Conservation (phyloP, 2,113 vertebrate species). For the Dolichallabes microphthalmus region DNA sequence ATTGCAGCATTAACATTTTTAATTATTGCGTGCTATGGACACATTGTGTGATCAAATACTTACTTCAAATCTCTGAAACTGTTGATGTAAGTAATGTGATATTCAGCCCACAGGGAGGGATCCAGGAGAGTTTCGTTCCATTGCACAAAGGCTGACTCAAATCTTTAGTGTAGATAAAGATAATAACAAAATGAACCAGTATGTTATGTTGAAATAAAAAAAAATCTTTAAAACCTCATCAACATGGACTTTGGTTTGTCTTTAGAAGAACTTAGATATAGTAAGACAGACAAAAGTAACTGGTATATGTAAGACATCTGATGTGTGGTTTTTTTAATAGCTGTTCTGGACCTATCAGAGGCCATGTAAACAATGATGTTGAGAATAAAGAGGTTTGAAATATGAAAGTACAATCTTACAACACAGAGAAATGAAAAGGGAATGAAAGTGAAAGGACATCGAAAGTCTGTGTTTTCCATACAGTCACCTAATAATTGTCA, state of each 20-base stretch:
- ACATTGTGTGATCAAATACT: conserved; percentile 42
- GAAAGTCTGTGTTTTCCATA: neutral
- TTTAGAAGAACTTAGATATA: neutral
- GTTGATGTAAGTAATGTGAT: conserved; percentile 73
- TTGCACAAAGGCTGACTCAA: conserved; percentile 56
- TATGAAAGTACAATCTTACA: neutral
- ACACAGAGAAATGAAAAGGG: neutral
- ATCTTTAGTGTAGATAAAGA: conserved; percentile 55
- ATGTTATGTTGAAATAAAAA: neutral
- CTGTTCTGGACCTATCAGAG: neutral
- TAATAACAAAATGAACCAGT: neutral
- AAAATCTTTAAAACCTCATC: neutral
- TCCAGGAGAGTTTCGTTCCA: conserved; percentile 43
- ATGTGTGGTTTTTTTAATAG: neutral
- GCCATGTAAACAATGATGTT: neutral
- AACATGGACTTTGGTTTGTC: neutral
- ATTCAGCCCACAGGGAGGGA: conserved; percentile 54
- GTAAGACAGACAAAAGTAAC: neutral
- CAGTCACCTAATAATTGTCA: neutral
- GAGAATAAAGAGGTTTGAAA: neutral
- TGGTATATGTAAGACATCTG: neutral
- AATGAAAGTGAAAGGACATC: neutral
- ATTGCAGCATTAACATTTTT: neutral
- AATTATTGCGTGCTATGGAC: neutral
- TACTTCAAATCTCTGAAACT: conserved; percentile 69